Percentiles rank a stretch among this genome's conserved stretches.
phyloP scores from a whole-genome alignment of 2,113 vertebrate species.

The Theristicus caerulescens region DNA sequence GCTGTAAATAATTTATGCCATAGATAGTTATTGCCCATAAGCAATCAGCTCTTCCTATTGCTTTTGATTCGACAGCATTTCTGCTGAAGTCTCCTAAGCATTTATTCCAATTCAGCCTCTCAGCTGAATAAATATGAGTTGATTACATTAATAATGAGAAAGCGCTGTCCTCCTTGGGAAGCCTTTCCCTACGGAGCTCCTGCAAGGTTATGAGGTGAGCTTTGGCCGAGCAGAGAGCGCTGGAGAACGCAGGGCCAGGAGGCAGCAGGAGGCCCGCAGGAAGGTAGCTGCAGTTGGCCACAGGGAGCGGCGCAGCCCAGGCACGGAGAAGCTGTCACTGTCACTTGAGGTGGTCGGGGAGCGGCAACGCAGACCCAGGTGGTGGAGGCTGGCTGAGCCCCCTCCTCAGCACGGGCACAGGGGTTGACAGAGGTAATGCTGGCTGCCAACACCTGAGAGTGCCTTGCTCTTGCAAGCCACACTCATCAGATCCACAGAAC shows the following conservation, averaged over 20 bases:
- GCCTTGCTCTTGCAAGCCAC: background rate
- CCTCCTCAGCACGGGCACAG: background rate
- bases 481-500: background rate
- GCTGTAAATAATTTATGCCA: background rate
- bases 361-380: background rate
- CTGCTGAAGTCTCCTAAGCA: background rate
- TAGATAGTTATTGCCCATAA: background rate
- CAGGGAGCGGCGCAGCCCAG: background rate
- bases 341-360: rapidly evolving
- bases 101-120: background rate
- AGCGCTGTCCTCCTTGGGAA: background rate
- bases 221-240: rapidly evolving
- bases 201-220: background rate
- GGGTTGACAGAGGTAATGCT: rapidly evolving
- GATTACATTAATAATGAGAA: background rate
- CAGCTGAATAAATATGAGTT: background rate
- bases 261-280: background rate
- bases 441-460: background rate
- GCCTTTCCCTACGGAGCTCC: background rate
- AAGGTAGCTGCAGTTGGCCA: background rate
- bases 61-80: background rate
- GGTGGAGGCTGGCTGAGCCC: background rate
- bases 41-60: background rate
- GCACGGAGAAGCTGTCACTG: rapidly evolving
- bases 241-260: rapidly evolving